Percentiles rank a stretch among this genome's conserved stretches.
These are phyloP conservation scores for Ceyx margarethae DNA, from an alignment of 2,113 vertebrate genomes.

Conservation along the genomic window DNA sequence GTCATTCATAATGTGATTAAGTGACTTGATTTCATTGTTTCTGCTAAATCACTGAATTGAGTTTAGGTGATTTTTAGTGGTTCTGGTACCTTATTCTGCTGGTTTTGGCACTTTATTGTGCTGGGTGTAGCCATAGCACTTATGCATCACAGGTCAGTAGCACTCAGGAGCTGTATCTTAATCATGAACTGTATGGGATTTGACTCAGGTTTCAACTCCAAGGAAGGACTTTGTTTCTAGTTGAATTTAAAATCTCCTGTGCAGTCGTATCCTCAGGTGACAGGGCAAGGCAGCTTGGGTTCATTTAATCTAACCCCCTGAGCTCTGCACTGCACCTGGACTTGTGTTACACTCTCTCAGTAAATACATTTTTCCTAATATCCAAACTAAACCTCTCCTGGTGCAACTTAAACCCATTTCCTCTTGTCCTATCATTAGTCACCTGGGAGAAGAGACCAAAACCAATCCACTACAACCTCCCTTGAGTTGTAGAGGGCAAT, in stretches of 20 bases:
- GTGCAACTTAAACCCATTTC: no score
- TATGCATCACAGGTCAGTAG: not conserved
- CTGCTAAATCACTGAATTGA: conserved; percentile 21
- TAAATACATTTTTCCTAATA: no score
- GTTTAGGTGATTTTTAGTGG: not conserved
- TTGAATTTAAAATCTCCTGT: not conserved
- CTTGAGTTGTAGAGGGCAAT: no score
- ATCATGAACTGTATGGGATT: conserved; percentile 2
- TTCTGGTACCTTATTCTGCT: not conserved
- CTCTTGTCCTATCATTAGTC: no score
- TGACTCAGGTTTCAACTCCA: not conserved
- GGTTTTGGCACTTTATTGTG: not conserved
- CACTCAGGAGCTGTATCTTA: not conserved
- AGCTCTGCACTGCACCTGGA: not conserved
- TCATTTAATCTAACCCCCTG: not conserved
- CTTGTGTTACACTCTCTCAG: not conserved
- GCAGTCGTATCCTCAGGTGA: not conserved
- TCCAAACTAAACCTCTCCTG: no score
- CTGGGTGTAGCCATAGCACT: not conserved
- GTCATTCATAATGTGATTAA: conserved; percentile 43
- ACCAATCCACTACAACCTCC: no score
- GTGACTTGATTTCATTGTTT: conserved; percentile 40
- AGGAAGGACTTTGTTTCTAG: not conserved
- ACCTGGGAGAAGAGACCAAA: no score
- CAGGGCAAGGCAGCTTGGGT: not conserved